Base-by-base conservation (phyloP, 2,888 invertebrate species). In the Notocelia uddmanniana region DNA sequence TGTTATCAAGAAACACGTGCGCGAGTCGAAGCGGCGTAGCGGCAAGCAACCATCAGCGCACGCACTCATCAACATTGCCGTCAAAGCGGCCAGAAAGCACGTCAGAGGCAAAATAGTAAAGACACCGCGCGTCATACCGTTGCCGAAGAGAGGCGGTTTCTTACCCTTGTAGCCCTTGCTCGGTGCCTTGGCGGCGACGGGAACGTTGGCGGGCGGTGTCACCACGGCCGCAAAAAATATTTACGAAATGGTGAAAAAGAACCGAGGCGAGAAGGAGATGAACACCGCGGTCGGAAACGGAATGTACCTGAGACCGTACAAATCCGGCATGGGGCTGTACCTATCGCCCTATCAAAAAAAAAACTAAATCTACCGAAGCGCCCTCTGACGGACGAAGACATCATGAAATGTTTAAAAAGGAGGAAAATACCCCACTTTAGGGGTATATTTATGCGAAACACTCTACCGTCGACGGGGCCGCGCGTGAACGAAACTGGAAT, bases 401-500 rank as follows among this genome's bases (percentile, higher is more conserved):
- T 68, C 3, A 6, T 26, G 21, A 60, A 5, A 18, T 26, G 0
- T 41, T 52, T 10, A 2, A 1, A 15, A 1, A 37, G 26, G 9
- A 11, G 18, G 52, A 54, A 54, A 41, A 68, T 68, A 0, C 60
- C 60, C 1, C 15, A 19, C 11, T 68, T 68, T 54, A 50, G 68
- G n/a, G 68, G 54, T 68, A 41, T 68, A 31, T 68, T 68, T 15
- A 68, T 68, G 68, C 23, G 68, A 11, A 19, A 68, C 11, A 68
- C 8, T 45, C 60, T 68, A 18, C 60, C 60, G 3, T 2, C 31
- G 0, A 15, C 26, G 1, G 15, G 15, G 19, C 60, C 62, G 0
- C 15, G 62, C 52, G 31, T 45, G n/a, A 41, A 69, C 19, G 69
- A 69, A 41, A 60, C 41, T 11, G 69, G 69, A 6, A 37, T 69